Conservation (phyloP, 2,797 vertebrate genomes). For the Novumbra hubbsi region DNA sequence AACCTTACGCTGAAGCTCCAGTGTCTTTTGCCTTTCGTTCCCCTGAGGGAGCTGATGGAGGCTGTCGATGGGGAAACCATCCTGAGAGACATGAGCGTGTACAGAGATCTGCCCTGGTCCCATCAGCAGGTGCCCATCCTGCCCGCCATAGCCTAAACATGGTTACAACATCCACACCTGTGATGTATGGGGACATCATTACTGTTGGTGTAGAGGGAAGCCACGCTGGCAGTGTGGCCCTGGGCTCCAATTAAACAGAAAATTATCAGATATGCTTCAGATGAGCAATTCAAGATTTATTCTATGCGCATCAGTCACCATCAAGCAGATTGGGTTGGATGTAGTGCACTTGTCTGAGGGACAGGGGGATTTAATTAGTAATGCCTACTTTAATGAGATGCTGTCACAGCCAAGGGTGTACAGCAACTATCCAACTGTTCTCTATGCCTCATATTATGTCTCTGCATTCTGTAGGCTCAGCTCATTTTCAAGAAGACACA, state of each 20-base stretch:
- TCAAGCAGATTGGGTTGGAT: constrained; percentile 81
- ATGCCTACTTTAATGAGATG: constrained; percentile 70
- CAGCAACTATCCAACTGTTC: constrained; percentile 59
- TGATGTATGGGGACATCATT: constrained; percentile 17
- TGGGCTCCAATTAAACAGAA: constrained; percentile 59
- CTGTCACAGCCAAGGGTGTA: constrained; percentile 68
- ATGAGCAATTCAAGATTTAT: constrained; percentile 73
- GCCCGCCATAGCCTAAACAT: not conserved
- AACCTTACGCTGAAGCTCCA: constrained; percentile 64
- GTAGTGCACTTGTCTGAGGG: constrained; percentile 68
- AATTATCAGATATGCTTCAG: constrained; percentile 70
- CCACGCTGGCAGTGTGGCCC: constrained; percentile 40
- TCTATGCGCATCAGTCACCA: constrained; percentile 66
- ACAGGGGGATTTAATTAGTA: constrained; percentile 72
- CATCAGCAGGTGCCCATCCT: constrained; percentile 79
- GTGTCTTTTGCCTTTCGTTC: constrained; percentile 79
- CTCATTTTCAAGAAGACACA: constrained; percentile 70
- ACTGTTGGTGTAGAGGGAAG: constrained; percentile 38
- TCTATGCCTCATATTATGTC: constrained; percentile 11
- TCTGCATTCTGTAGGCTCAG: constrained; percentile 66
- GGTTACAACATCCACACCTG: not conserved
- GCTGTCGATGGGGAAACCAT: constrained; percentile 59
- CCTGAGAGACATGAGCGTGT: constrained; percentile 63
- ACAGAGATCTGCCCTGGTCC: constrained; percentile 76
- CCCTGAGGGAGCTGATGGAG: constrained; percentile 76